These are phyloP conservation scores for Orchesella cincta DNA, from an alignment of 1,140 invertebrate genomes.

Conservation along the genomic window DNA sequence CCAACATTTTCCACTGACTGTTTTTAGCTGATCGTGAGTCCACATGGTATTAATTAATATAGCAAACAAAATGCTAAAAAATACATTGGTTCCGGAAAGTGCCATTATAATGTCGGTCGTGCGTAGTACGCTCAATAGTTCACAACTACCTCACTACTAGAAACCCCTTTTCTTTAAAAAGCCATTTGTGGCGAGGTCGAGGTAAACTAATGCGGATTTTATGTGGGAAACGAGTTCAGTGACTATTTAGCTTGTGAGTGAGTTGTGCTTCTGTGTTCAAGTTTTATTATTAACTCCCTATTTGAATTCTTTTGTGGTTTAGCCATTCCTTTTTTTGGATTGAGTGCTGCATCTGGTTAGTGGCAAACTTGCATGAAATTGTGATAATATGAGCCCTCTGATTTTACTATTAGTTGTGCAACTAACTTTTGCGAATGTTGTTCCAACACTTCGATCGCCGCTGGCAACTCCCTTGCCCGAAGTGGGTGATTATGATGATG, in stretches of 20 bases:
- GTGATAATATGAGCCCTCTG: slow-evolving; percentile 14
- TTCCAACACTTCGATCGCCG: not conserved
- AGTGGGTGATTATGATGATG: no score
- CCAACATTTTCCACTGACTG: no score
- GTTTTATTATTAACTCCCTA: not conserved
- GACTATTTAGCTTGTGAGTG: not conserved
- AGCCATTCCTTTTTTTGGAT: not conserved
- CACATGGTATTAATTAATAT: no score
- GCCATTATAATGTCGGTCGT: no score
- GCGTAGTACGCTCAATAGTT: no score
- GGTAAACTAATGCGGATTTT: not conserved
- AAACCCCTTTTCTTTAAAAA: no score
- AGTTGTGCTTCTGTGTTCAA: not conserved
- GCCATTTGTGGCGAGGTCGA: no score
- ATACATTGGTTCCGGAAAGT: no score
- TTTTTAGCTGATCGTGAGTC: no score
- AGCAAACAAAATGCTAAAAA: no score
- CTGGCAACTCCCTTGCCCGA: no score
- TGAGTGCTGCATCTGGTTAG: not conserved
- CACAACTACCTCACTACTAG: no score
- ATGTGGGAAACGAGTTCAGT: not conserved
- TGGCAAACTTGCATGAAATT: not conserved
- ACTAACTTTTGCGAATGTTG: not conserved
- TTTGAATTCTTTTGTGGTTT: not conserved
- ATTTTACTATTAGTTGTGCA: not conserved